Base-by-base conservation (phyloP, 2,113 vertebrate genomes). In the Leucopternis melanops region DNA sequence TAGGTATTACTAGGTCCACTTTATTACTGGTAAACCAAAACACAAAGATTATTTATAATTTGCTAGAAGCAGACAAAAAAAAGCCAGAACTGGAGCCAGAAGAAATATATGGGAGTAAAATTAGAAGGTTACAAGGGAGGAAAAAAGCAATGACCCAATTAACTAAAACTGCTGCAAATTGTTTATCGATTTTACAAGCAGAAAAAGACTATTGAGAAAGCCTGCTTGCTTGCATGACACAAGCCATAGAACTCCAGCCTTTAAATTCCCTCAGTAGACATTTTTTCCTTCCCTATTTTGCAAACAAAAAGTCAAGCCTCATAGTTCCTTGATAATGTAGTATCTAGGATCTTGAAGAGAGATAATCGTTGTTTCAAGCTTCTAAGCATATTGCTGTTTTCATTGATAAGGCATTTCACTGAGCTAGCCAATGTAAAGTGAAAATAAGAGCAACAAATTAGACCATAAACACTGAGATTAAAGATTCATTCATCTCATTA, bases 401-500 rank as follows among this genome's bases (percentile, higher is more conserved):
- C 77, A 79, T 10, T 85, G 57, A 50, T 62, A 81, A 50, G 42
- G 36, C 52, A 50, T 70, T 61, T 57, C 71, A 45, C 44, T n/a
- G 36, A 52, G 72, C n/a, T 52, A 71, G 57, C 31, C 10, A n/a
- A 84, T 8, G 10, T 40, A 22, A 91, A 74, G 34, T 13, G 52
- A 84, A 95, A 94, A 50, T 22, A 78, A 49, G 54, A 89, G 70
- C 38, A 75, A 67, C 13, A 81, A 81, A 84, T 87, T 36, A 67
- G 42, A 26, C 50, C 23, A 13, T 52, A 81, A 95, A 49, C 6
- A 17, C 36, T 34, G 31, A 84, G 65, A 89, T 91, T 63, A 95
- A 92, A 91, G 36, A 87, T 91, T 71, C 54, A 74, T 91, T 85
- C 9, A n/a, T 65, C 77, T 92, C 78, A 81, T 93, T 72, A 94